Evolutionary conservation across 2,888 invertebrate species (phyloP).

Genomic region (Cancer borealis): DNA sequence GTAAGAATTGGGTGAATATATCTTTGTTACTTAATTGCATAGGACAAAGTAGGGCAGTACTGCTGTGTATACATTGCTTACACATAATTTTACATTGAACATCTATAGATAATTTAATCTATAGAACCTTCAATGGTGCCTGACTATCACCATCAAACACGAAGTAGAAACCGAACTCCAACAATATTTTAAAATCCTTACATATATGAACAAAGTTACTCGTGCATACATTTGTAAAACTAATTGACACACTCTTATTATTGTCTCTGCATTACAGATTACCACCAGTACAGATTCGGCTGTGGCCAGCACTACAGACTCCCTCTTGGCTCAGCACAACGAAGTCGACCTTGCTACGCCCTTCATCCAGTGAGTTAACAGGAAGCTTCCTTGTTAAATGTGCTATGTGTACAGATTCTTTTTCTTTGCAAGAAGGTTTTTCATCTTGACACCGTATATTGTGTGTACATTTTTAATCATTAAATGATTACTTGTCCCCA

Average conservation of each 20-base stretch:
- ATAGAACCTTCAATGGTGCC: no score
- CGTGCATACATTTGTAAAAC: background rate
- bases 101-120: no score
- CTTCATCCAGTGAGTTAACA: background rate
- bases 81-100: no score
- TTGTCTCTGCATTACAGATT: background rate
- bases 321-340: background rate
- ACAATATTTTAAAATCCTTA: no score
- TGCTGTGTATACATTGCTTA: no score
- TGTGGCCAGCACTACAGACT: constrained; percentile 11
- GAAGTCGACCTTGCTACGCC: background rate
- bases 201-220: no score
- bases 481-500: no score
- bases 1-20: background rate
- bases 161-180: no score
- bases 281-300: background rate
- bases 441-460: background rate
- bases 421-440: background rate
- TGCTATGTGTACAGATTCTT: background rate
- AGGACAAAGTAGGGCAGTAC: no score
- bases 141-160: no score
- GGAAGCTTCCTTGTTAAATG: background rate
- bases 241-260: background rate
- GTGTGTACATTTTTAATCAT: background rate
- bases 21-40: background rate